Percentiles rank a stretch among this genome's conserved stretches.
These are phyloP conservation scores for Stigmatopora argus DNA, from an alignment of 2,113 vertebrate genomes.

Conservation along the genomic window DNA sequence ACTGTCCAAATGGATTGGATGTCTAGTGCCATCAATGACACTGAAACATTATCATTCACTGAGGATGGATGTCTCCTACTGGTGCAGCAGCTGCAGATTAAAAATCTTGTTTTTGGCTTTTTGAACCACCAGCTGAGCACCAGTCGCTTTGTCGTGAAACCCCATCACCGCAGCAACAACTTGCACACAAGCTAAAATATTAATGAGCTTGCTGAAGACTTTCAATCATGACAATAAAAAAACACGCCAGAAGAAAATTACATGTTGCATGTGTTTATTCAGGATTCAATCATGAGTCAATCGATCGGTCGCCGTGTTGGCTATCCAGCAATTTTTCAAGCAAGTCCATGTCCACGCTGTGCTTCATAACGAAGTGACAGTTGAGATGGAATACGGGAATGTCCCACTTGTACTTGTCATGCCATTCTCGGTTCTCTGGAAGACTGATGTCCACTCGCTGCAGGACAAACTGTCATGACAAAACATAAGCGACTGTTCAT, in stretches of 20 bases:
- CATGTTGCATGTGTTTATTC: neutral
- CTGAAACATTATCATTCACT: no score
- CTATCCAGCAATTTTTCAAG: conserved; percentile 45
- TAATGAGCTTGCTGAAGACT: conserved; percentile 19
- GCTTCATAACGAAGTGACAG: conserved; percentile 52
- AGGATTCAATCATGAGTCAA: neutral
- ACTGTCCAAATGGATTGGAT: no score
- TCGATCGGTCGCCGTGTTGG: neutral
- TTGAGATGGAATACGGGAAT: conserved; percentile 60
- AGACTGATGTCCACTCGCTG: conserved; percentile 56
- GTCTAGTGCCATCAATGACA: no score
- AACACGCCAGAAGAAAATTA: neutral
- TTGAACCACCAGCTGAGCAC: conserved; percentile 59
- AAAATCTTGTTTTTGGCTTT: conserved; percentile 61
- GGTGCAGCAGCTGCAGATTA: conserved; percentile 44
- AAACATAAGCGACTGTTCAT: neutral
- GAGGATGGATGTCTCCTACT: conserved; percentile 36
- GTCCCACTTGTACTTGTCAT: conserved; percentile 50
- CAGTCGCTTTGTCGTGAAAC: conserved; percentile 38
- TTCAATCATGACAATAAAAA: neutral
- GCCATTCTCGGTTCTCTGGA: conserved; percentile 48
- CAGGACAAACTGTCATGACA: conserved; percentile 37
- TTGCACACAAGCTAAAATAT: conserved; percentile 19
- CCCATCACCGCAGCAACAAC: conserved; percentile 38
- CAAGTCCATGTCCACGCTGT: conserved; percentile 31